Percentiles rank a stretch among this genome's conserved stretches.
Conservation (phyloP, 2,797 vertebrate genomes). For the Hozukius guyotensis region DNA sequence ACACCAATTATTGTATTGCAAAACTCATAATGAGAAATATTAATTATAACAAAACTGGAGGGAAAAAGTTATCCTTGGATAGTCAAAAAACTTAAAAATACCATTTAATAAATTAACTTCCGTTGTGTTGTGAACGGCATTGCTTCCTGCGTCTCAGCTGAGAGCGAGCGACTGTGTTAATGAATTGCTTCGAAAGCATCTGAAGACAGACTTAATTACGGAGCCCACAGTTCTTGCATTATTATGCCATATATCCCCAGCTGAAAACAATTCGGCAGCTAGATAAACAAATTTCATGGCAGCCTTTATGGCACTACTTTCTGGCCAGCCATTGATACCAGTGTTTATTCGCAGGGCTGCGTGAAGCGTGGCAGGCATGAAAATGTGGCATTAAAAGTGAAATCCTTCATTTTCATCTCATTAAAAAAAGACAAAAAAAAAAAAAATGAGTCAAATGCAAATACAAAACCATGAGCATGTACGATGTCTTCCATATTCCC, state of each 20-base stretch:
- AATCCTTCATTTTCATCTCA: conserved; percentile 90
- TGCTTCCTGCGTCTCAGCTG: conserved; percentile 76
- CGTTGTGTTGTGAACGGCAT: conserved; percentile 75
- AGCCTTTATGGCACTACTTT: conserved; percentile 82
- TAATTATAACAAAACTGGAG: conserved; percentile 74
- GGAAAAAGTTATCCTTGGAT: conserved; percentile 67
- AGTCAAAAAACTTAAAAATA: conserved; percentile 71
- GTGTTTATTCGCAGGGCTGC: conserved; percentile 86
- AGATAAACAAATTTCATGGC: conserved; percentile 85
- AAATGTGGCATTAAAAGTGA: conserved; percentile 86
- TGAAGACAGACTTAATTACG: conserved; percentile 86
- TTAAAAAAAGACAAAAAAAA: conserved; percentile 73
- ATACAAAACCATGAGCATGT: conserved; percentile 70
- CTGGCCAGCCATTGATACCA: conserved; percentile 84
- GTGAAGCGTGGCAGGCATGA: conserved; percentile 82
- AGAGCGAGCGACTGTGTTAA: conserved; percentile 80
- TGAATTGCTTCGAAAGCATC: conserved; percentile 85
- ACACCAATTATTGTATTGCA: conserved; percentile 70
- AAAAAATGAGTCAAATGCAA: conserved; percentile 78
- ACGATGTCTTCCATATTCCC: conserved; percentile 42
- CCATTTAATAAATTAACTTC: conserved; percentile 79
- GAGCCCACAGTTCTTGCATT: conserved; percentile 79
- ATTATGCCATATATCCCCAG: conserved; percentile 82
- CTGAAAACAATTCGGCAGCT: conserved; percentile 75
- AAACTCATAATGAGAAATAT: conserved; percentile 76